Evolutionary conservation across 2,797 vertebrate species (phyloP).

Genomic region (Falco concolor): DNA sequence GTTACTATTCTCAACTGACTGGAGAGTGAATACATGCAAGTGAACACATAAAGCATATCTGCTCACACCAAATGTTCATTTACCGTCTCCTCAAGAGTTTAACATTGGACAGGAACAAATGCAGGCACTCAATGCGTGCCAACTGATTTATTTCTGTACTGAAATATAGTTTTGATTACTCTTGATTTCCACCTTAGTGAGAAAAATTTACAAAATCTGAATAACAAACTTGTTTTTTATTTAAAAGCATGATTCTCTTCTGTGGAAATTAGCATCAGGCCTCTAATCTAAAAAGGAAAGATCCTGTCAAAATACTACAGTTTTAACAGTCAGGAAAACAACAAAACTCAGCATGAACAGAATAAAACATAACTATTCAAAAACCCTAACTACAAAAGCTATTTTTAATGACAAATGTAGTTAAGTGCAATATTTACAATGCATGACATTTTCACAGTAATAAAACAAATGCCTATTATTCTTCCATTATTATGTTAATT

Average conservation of each 20-base stretch:
- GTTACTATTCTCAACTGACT: not conserved
- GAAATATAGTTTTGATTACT: not conserved
- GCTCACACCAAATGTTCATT: not conserved
- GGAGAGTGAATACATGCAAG: not conserved
- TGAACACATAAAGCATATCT: not conserved
- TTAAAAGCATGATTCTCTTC: not conserved
- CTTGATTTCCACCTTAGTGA: not conserved
- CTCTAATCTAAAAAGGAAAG: not conserved
- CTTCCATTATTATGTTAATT: constrained; percentile 7
- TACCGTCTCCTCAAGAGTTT: not conserved
- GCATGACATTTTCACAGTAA: not conserved
- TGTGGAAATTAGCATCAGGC: not conserved
- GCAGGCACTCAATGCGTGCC: not conserved
- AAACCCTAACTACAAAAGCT: not conserved
- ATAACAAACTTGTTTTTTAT: not conserved
- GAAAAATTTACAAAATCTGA: not conserved
- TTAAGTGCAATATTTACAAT: not conserved
- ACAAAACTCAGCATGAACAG: not conserved
- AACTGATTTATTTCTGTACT: not conserved
- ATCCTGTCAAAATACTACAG: not conserved
- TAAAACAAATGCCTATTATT: not conserved
- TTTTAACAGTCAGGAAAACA: not conserved
- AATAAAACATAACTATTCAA: not conserved
- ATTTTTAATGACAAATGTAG: not conserved
- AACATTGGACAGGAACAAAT: not conserved